Evolutionary conservation across 2,888 invertebrate species (phyloP).

Genomic region (Xestia ashworthii): DNA sequence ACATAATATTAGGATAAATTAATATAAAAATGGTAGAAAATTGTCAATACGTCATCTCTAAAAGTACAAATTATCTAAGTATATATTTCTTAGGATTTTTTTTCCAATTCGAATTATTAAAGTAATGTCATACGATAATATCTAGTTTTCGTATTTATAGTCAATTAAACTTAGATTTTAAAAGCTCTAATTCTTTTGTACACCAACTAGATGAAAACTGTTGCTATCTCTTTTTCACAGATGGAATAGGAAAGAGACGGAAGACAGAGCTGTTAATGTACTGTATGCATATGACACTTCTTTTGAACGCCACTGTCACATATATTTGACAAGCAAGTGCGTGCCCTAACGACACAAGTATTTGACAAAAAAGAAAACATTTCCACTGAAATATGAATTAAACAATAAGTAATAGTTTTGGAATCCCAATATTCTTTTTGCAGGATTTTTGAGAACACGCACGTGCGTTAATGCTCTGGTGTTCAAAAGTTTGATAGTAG

Average conservation of each 20-base stretch:
- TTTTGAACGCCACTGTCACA: too few relatives aligned
- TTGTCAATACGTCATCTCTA: constrained; percentile 47
- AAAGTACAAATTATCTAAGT: constrained; percentile 51
- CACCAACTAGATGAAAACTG: not conserved
- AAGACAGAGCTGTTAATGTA: not conserved
- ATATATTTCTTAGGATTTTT: constrained; percentile 46
- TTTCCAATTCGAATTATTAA: constrained; percentile 32
- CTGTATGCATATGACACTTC: not conserved
- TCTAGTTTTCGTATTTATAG: constrained; percentile 35
- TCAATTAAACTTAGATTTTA: constrained; percentile 18
- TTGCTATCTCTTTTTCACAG: not conserved
- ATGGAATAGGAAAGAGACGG: not conserved
- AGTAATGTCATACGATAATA: constrained; percentile 35
- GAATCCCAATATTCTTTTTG: too few relatives aligned
- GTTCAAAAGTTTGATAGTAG: too few relatives aligned
- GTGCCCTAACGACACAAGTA: too few relatives aligned
- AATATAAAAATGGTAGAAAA: constrained; percentile 54
- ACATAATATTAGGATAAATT: constrained; percentile 31
- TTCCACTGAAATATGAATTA: too few relatives aligned
- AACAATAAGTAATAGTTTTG: too few relatives aligned
- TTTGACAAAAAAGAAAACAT: too few relatives aligned
- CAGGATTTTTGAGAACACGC: too few relatives aligned
- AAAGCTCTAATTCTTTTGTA: not conserved
- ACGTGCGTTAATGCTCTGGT: too few relatives aligned
- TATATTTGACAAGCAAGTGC: too few relatives aligned